A percentile compares a stretch with the other conserved stretches of the same genome.
These are phyloP conservation scores for Ceriagrion tenellum DNA, from an alignment of 2,888 invertebrate genomes.

Conservation along the genomic window DNA sequence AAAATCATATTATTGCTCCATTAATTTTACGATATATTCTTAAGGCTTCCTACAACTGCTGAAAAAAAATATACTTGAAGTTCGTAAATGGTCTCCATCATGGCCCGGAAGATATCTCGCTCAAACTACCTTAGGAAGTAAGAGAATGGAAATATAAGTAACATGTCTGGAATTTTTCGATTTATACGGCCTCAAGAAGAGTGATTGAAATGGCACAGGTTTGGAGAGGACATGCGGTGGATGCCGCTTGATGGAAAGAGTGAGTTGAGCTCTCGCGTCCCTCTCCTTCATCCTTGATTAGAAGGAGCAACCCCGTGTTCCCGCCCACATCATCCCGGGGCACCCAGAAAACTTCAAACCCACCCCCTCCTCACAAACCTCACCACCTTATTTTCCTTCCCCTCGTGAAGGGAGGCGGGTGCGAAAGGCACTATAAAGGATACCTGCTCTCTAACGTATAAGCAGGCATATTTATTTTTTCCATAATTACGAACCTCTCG, in stretches of 20 bases:
- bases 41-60: too few species aligned
- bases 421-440: not conserved
- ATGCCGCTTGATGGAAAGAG: not conserved
- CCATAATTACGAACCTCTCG: not conserved
- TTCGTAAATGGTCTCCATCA: too few species aligned
- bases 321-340: not conserved
- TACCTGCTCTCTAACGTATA: not conserved
- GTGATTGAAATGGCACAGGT: not conserved
- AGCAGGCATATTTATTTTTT: constrained; percentile 24
- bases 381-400: not conserved
- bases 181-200: not conserved
- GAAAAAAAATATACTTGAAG: too few species aligned
- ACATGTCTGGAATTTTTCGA: too few species aligned
- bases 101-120: too few species aligned
- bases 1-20: too few species aligned
- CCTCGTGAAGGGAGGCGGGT: not conserved
- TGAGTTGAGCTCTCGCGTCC: not conserved
- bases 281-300: not conserved
- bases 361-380: not conserved
- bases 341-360: not conserved
- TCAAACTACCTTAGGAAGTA: too few species aligned
- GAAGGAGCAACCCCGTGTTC: not conserved
- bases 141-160: too few species aligned
- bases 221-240: not conserved
- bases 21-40: too few species aligned